Conservation (phyloP, 2,888 invertebrate genomes). For the Sarcophaga subvicina region DNA sequence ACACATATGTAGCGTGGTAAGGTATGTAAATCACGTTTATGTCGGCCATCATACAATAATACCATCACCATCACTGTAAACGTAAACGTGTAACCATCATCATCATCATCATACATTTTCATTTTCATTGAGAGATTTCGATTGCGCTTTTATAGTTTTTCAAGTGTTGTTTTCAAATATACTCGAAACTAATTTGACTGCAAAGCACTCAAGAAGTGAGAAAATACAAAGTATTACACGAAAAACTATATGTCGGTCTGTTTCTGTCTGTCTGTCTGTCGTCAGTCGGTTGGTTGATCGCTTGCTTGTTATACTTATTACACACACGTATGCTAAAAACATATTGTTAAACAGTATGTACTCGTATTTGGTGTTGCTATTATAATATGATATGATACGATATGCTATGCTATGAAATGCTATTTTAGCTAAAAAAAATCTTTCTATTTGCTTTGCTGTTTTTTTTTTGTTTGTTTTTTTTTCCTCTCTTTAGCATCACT, state of each 20-base stretch:
- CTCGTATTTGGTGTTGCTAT: too few species aligned
- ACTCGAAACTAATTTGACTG: conserved; percentile 69
- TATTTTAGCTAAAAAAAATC: too few species aligned
- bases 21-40: conserved; percentile 65
- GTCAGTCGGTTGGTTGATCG: too few species aligned
- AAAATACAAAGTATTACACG: conserved; percentile 67
- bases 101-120: background rate
- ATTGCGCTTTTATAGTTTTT: conserved; percentile 68
- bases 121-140: conserved; percentile 47
- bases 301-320: too few species aligned
- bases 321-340: too few species aligned
- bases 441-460: background rate
- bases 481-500: conserved; percentile 1
- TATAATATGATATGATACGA: too few species aligned
- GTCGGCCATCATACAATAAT: conserved; percentile 65
- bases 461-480: background rate
- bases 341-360: too few species aligned
- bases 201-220: conserved; percentile 68
- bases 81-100: too few species aligned
- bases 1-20: background rate
- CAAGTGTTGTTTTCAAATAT: conserved; percentile 66
- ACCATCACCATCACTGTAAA: background rate
- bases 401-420: too few species aligned
- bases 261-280: background rate
- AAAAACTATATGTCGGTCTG: conserved; percentile 34